Evolutionary conservation across 2,797 vertebrate genomes (phyloP).

Genomic region (Trachurus trachurus): DNA sequence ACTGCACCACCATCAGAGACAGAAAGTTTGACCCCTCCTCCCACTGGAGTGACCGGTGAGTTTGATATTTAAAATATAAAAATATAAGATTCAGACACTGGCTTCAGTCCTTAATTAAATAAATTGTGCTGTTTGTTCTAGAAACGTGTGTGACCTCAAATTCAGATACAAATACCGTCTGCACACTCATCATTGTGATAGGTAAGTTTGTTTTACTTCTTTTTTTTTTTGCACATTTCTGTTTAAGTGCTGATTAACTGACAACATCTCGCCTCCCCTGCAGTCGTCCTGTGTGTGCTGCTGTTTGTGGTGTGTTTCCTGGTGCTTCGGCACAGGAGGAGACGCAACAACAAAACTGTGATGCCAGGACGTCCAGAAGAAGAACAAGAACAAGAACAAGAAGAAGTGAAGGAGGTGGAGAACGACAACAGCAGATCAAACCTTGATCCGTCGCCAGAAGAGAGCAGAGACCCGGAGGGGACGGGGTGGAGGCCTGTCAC

Average conservation of each 20-base stretch:
- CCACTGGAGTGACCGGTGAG: background rate
- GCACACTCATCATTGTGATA: slow-evolving; percentile 47
- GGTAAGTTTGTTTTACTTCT: slow-evolving; percentile 55
- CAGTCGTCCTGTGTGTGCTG: slow-evolving; percentile 76
- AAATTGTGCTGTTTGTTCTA: slow-evolving; percentile 12
- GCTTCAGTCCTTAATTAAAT: background rate
- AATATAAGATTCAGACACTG: background rate
- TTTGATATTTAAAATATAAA: background rate
- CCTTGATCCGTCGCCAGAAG: background rate
- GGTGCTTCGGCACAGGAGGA: slow-evolving; percentile 67
- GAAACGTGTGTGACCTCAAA: background rate
- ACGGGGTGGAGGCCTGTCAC: background rate
- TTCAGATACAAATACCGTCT: background rate
- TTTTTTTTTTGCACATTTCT: background rate
- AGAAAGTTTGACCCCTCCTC: background rate
- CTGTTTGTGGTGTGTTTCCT: slow-evolving; percentile 66
- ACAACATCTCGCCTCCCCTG: slow-evolving; percentile 5
- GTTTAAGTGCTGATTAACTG: background rate
- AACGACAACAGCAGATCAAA: background rate
- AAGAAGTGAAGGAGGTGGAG: background rate
- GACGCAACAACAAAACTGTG: slow-evolving; percentile 70
- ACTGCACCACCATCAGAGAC: background rate
- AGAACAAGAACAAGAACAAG: slow-evolving; percentile 9
- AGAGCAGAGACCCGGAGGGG: slow-evolving; percentile 9
- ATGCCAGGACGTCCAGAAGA: slow-evolving; percentile 38